Conservation (phyloP, 2,888 invertebrate species). For the Ganaspis brasiliensis region DNA sequence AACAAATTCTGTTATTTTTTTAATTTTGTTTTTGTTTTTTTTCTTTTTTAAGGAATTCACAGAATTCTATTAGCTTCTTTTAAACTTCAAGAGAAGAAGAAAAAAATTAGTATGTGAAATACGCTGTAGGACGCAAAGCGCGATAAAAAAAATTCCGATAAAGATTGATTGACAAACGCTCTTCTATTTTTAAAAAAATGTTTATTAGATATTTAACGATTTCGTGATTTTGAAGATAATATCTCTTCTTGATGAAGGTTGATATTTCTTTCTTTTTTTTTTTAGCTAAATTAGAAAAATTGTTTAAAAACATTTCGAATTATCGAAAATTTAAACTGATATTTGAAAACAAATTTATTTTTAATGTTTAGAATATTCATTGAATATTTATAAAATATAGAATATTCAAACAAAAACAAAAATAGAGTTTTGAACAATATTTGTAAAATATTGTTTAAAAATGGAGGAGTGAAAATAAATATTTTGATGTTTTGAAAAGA, state of each 20-base stretch:
- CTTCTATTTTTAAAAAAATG: not conserved
- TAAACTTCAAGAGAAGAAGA: not conserved
- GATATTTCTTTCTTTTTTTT: no score
- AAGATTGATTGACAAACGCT: not conserved
- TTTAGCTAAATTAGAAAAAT: no score
- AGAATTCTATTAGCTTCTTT: conserved; percentile 24
- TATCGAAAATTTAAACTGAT: no score
- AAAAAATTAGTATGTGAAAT: not conserved
- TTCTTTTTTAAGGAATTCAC: conserved; percentile 20
- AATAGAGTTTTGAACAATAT: not conserved
- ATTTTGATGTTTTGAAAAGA: not conserved
- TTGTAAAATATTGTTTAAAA: not conserved
- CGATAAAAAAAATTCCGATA: not conserved
- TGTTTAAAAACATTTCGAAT: no score
- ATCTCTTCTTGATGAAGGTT: not conserved
- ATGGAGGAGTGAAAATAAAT: not conserved
- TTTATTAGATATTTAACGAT: no score
- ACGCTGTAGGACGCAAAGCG: conserved; percentile 1
- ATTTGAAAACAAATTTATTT: no score
- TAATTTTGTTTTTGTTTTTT: no score
- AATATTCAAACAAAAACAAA: no score
- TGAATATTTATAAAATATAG: no score
- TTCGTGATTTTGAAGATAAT: not conserved
- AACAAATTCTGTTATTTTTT: conserved; percentile 1
- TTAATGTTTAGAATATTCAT: no score